Evolutionary conservation across 2,888 invertebrate species (phyloP).

Genomic region (Nasonovia ribisnigri): DNA sequence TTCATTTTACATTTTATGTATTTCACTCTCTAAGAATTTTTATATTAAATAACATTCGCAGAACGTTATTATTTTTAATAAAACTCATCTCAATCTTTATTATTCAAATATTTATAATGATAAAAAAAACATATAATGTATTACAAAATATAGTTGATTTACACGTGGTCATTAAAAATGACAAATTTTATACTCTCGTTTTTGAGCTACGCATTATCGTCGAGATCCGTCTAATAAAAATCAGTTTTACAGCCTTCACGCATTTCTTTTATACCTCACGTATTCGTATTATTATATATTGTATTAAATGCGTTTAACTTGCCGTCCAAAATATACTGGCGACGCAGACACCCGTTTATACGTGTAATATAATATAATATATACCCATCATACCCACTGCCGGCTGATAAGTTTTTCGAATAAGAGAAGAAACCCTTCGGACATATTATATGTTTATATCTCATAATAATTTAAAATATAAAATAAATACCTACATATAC

Average conservation of each 20-base stretch:
- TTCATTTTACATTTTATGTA: slow-evolving; percentile 17
- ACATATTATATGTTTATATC: neutral
- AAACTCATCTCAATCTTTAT: slow-evolving; percentile 23
- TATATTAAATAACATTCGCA: neutral
- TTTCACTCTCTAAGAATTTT: slow-evolving; percentile 31
- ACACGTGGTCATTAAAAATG: slow-evolving; percentile 56
- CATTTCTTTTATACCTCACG: slow-evolving; percentile 36
- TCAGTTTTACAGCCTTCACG: slow-evolving; percentile 48
- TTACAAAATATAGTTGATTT: slow-evolving; percentile 21
- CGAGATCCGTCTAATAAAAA: slow-evolving; percentile 59
- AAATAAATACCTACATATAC: neutral
- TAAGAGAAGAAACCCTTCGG: slow-evolving; percentile 5
- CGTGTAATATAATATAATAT: neutral
- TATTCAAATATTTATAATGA: slow-evolving; percentile 38
- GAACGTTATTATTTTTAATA: slow-evolving; percentile 23
- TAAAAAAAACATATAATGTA: neutral
- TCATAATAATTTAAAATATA: slow-evolving; percentile 8
- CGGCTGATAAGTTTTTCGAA: slow-evolving; percentile 16
- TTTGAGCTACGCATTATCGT: slow-evolving; percentile 42
- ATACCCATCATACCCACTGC: neutral
- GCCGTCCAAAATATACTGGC: slow-evolving; percentile 1
- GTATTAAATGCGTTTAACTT: slow-evolving; percentile 10
- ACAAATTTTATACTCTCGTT: slow-evolving; percentile 62
- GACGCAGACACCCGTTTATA: neutral
- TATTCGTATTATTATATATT: slow-evolving; percentile 44